Base-by-base conservation (phyloP, 2,797 vertebrate genomes). In the Platalea minor region DNA sequence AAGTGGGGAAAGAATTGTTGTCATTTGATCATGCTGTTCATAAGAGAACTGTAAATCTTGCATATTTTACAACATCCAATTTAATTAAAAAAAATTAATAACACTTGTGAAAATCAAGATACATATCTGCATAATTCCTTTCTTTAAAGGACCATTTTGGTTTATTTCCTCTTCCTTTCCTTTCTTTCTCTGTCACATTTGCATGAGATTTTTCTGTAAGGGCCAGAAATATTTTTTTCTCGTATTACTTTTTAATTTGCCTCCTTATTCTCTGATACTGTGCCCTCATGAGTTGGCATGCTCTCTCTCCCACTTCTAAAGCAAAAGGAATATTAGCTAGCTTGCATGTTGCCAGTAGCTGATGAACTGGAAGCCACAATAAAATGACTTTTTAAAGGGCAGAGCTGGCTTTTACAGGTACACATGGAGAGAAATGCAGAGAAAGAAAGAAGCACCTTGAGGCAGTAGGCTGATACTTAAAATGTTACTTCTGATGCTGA, bases 11-110 rank as follows among this genome's bases (percentile, higher is more conserved):
- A 81, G 31, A 75, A 94, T 86, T 75, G 56, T 68, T 37, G 8
- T 73, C 10, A 56, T 78, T 93, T 88, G 76, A 81, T 79, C 31
- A 48, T 35, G 54, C 39, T 73, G 37, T 65, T 93, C 70, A 7
- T 84, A 68, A 92, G n/a, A 92, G 53, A 93, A 91, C 51, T 67
- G 33, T 76, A 93, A 95, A 92, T 86, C 68, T 37, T 75, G 46
- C 65, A 74, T 69, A 59, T 94, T 96, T 91, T 88, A 88, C 61
- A 56, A 89, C 37, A 75, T 46, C 29, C 11, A 33, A 73, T 88
- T 96, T 85, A 89, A 95, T 92, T 85, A 17, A 76, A 83, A 83
- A 94, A 94, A 88, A 75, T 31, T 68, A 89, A 54, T 89, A 88
- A 63, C 41, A 81, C 57, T 89, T 92, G 37, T 81, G 89, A 93